Percentiles rank a stretch among this genome's conserved stretches.
Conservation (phyloP, 2,113 vertebrate species). For the Urocolius indicus region DNA sequence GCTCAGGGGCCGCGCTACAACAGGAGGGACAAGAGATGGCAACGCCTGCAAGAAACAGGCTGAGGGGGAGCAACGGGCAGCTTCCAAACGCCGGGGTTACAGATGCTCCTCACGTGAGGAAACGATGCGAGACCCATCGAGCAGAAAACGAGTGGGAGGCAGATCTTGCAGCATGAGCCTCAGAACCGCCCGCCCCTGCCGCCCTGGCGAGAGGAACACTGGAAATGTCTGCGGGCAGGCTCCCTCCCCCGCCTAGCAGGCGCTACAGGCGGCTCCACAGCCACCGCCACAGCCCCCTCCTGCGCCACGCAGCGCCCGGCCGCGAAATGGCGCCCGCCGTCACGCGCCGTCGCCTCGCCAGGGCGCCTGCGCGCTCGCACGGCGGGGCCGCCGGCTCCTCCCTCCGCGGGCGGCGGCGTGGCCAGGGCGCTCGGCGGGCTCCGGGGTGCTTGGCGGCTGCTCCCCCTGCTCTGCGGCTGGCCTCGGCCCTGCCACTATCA, state of each 20-base stretch:
- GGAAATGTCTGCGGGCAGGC: accelerated
- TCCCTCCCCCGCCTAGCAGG: accelerated
- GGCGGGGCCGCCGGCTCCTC: not conserved
- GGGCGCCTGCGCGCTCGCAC: not conserved
- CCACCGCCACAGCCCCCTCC: too few species aligned
- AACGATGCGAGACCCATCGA: accelerated
- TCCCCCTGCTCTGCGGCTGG: not conserved
- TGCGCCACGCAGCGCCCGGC: accelerated
- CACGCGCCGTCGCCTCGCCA: not conserved
- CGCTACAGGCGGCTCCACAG: accelerated
- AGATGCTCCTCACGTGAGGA: accelerated
- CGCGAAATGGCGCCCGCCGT: conserved; percentile 14
- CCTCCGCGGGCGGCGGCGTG: not conserved
- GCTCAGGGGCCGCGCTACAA: too few species aligned
- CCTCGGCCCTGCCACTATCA: not conserved
- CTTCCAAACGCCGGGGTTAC: not conserved
- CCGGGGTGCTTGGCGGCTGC: not conserved
- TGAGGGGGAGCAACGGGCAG: accelerated
- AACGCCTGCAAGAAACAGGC: accelerated
- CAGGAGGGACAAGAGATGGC: accelerated
- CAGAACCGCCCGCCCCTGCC: accelerated
- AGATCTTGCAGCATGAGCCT: accelerated
- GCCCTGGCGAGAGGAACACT: too few species aligned
- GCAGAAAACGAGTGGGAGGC: accelerated
- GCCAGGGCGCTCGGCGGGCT: not conserved